These are phyloP conservation scores for Athalia cordata DNA, from an alignment of 2,888 invertebrate genomes.

Conservation along the genomic window DNA sequence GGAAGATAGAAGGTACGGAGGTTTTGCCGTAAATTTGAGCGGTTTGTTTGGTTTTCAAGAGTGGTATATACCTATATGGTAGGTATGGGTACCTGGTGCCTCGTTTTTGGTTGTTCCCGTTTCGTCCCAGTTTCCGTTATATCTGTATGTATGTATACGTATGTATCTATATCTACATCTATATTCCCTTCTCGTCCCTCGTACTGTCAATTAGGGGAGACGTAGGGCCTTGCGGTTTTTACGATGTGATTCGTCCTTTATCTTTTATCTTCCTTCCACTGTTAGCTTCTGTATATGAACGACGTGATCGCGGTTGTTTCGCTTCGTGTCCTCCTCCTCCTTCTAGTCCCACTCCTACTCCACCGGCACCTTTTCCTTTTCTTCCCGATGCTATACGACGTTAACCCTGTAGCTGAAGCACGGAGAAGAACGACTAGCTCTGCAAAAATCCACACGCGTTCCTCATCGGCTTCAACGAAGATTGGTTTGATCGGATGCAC, in stretches of 20 bases:
- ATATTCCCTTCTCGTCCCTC: conserved; percentile 44
- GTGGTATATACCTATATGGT: not conserved
- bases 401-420: not conserved
- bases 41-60: conserved; percentile 17
- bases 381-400: conserved; percentile 24
- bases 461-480: conserved; percentile 4
- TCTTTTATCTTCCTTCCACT: conserved; percentile 44
- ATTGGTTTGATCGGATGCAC: not conserved
- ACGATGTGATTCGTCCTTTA: conserved; percentile 57
- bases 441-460: too few species aligned
- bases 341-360: not conserved
- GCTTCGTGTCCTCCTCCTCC: not conserved
- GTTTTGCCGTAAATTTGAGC: conserved; percentile 25
- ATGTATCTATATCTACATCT: not conserved
- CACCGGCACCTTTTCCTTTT: not conserved
- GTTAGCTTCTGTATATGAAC: conserved; percentile 8
- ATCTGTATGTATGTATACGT: too few species aligned
- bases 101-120: conserved; percentile 26
- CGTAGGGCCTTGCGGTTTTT: conserved; percentile 57
- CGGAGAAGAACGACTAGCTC: too few species aligned
- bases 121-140: not conserved
- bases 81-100: not conserved
- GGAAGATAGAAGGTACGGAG: not conserved
- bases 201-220: conserved; percentile 66
- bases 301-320: not conserved